Percentiles rank a stretch among this genome's conserved stretches.
Conservation (phyloP, 1,140 invertebrate genomes). For the Eumeta japonica region DNA sequence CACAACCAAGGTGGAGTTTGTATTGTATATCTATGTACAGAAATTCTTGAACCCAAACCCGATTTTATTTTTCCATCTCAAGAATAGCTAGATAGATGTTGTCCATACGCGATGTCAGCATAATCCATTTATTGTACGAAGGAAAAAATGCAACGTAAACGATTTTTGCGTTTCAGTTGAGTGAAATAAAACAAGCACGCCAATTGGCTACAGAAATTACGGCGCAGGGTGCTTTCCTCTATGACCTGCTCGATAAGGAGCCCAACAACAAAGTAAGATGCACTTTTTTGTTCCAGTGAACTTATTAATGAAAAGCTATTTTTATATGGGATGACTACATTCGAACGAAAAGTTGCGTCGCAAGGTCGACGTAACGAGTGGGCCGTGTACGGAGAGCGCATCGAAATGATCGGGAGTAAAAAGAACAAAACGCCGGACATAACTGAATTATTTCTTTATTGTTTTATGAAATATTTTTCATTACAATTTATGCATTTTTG, state of each 20-base stretch:
- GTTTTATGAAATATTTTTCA: too few species aligned
- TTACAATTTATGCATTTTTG: too few species aligned
- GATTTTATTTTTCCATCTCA: not conserved
- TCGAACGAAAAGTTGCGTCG: too few species aligned
- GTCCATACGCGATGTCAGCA: too few species aligned
- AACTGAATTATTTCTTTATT: too few species aligned
- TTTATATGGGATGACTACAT: not conserved
- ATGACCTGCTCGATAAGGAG: conserved; percentile 89
- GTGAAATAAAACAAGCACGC: conserved; percentile 83
- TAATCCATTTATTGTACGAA: not conserved
- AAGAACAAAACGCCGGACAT: too few species aligned
- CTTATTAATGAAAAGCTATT: conserved; percentile 4
- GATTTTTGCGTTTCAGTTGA: conserved; percentile 52
- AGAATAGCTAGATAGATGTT: not conserved
- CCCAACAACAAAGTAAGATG: conserved; percentile 77
- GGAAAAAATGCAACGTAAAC: not conserved
- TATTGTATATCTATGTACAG: too few species aligned
- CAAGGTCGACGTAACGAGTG: too few species aligned
- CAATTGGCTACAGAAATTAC: conserved; percentile 89
- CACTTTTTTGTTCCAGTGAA: conserved; percentile 3
- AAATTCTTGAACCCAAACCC: too few species aligned
- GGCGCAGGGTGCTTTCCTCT: conserved; percentile 82
- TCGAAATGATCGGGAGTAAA: too few species aligned
- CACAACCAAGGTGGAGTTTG: conserved; percentile 25
- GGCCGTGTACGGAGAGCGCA: too few species aligned